A percentile compares a stretch with the other conserved stretches of the same genome.
These are phyloP conservation scores for Sminthopsis crassicaudata DNA, from an alignment of 2,113 vertebrate genomes.

Conservation along the genomic window DNA sequence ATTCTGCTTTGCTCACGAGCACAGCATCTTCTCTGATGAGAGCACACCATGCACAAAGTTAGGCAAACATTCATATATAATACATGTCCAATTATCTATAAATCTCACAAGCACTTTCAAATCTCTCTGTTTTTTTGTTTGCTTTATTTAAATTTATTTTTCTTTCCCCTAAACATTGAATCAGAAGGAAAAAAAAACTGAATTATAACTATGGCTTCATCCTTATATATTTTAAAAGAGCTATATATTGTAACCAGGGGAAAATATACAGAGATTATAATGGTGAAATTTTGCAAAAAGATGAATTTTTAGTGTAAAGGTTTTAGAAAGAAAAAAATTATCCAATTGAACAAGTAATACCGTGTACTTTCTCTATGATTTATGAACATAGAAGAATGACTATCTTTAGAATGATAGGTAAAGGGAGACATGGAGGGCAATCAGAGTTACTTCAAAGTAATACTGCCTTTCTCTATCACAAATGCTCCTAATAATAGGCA, in stretches of 20 bases:
- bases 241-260: no score
- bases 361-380: not conserved
- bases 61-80: not conserved
- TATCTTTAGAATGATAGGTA: not conserved
- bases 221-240: not conserved
- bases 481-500: not conserved
- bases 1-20: no score
- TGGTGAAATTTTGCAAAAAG: not conserved
- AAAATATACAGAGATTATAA: not conserved
- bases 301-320: accelerated
- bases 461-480: not conserved
- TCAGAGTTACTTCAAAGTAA: not conserved
- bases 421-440: not conserved
- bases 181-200: not conserved
- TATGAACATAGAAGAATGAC: not conserved
- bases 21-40: no score
- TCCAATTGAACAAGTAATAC: not conserved
- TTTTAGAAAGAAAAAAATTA: not conserved
- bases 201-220: not conserved
- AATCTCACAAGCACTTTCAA: conserved; percentile 42
- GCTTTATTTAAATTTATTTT: not conserved
- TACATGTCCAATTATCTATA: not conserved
- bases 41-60: no score
- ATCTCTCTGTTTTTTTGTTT: not conserved
- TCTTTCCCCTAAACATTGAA: not conserved